Evolutionary conservation across 2,888 invertebrate genomes (phyloP).

Genomic region (Lacanobia wlatinum): DNA sequence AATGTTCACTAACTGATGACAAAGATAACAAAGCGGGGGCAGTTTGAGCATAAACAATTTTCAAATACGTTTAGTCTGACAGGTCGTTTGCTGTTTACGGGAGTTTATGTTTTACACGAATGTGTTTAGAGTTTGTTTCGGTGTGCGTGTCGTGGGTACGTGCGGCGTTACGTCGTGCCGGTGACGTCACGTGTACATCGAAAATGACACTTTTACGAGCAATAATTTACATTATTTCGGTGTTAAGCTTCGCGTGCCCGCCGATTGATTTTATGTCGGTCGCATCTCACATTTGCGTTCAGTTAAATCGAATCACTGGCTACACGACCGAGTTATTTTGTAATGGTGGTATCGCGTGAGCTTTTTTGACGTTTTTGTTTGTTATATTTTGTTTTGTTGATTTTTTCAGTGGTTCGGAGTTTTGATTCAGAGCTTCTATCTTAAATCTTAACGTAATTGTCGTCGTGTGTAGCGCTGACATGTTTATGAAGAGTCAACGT

Average conservation of each 20-base stretch:
- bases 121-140: slow-evolving; percentile 70
- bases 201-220: slow-evolving; percentile 90
- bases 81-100: slow-evolving; percentile 49
- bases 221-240: slow-evolving; percentile 90
- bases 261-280: slow-evolving; percentile 90
- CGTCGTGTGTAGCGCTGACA: slow-evolving; percentile 31
- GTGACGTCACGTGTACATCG: slow-evolving; percentile 89
- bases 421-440: slow-evolving; percentile 60
- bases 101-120: slow-evolving; percentile 68
- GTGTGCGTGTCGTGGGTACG: slow-evolving; percentile 58
- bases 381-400: slow-evolving; percentile 75
- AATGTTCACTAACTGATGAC: slow-evolving; percentile 83
- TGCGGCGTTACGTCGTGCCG: slow-evolving; percentile 68
- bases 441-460: slow-evolving; percentile 46
- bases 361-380: slow-evolving; percentile 74
- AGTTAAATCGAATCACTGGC: slow-evolving; percentile 88
- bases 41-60: slow-evolving; percentile 82
- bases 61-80: slow-evolving; percentile 74
- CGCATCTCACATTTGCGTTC: slow-evolving; percentile 88
- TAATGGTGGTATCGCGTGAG: slow-evolving; percentile 88
- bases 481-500: slow-evolving; percentile 21
- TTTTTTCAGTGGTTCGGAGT: slow-evolving; percentile 66
- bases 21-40: slow-evolving; percentile 84
- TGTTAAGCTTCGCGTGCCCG: slow-evolving; percentile 89
- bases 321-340: slow-evolving; percentile 87